Conservation (phyloP, 2,797 vertebrate genomes). For the Chelidonichthys spinosus region DNA sequence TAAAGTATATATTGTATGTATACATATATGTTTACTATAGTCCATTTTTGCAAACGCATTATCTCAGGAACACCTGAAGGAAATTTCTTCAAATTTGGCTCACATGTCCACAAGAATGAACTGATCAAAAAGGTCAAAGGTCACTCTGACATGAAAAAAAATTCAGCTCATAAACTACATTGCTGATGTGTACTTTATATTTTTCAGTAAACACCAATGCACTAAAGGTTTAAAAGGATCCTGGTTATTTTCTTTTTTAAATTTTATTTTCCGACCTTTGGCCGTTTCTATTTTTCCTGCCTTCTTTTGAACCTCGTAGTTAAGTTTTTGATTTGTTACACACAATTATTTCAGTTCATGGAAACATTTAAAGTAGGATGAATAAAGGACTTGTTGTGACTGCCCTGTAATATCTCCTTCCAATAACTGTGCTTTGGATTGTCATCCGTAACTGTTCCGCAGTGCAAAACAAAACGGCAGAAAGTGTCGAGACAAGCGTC, state of each 20-base stretch:
- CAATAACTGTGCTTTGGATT: neutral
- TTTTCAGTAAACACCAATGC: neutral
- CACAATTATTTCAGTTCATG: neutral
- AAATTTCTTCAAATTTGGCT: too few species aligned
- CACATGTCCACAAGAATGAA: too few species aligned
- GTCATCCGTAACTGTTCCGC: neutral
- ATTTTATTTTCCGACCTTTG: neutral
- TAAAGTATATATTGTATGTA: too few species aligned
- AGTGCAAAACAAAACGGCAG: slow-evolving; percentile 3
- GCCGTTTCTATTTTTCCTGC: neutral
- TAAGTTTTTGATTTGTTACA: neutral
- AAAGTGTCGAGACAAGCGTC: slow-evolving; percentile 35
- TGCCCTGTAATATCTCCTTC: slow-evolving; percentile 7
- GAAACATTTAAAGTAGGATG: slow-evolving; percentile 7
- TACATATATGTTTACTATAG: too few species aligned
- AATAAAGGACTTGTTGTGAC: neutral
- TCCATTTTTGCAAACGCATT: too few species aligned
- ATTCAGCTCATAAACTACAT: neutral
- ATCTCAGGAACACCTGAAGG: too few species aligned
- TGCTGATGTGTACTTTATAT: neutral
- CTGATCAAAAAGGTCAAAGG: too few species aligned
- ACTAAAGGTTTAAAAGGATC: neutral
- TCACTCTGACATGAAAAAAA: neutral
- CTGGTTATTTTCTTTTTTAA: neutral
- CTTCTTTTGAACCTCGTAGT: neutral